Percentiles rank a stretch among this genome's conserved stretches.
phyloP scores from a whole-genome alignment of 2,888 invertebrate species.

The Campopleginae sp. region DNA sequence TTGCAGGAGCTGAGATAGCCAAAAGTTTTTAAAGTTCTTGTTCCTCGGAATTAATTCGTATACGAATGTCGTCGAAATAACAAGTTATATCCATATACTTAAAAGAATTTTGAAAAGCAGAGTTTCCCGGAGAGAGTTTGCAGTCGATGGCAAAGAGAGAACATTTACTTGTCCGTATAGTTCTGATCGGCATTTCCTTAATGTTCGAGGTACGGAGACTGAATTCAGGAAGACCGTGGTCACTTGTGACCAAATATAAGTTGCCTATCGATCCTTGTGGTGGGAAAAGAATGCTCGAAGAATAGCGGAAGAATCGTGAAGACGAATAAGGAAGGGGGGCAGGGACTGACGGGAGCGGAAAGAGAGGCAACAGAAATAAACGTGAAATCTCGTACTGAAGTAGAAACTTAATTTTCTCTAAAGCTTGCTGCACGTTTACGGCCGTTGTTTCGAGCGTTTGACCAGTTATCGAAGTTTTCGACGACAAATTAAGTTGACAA shows the following conservation, averaged over 20 bases:
- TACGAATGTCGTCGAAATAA: conserved; percentile 36
- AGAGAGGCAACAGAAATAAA: background rate
- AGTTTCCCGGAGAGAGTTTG: conserved; percentile 19
- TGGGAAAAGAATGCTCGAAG: background rate
- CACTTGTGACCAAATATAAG: conserved; percentile 55
- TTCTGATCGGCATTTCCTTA: conserved; percentile 54
- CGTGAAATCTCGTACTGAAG: conserved; percentile 3
- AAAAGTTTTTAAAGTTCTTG: conserved; percentile 51
- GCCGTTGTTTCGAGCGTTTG: conserved; percentile 65
- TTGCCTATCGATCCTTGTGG: conserved; percentile 8
- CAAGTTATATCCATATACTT: conserved; percentile 3
- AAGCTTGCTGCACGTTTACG: conserved; percentile 55
- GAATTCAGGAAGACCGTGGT: conserved; percentile 50
- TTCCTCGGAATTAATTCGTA: conserved; percentile 57
- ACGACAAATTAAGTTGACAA: conserved; percentile 67
- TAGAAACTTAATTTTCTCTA: conserved; percentile 36
- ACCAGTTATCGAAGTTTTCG: conserved; percentile 68
- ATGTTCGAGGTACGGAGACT: conserved; percentile 57
- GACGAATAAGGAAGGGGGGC: conserved; percentile 12
- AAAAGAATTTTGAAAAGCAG: background rate
- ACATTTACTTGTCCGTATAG: conserved; percentile 28
- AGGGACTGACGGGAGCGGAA: conserved; percentile 1
- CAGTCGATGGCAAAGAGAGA: conserved; percentile 20
- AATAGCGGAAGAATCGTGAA: background rate
- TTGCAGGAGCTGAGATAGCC: conserved; percentile 12